Conservation (phyloP, 2,797 vertebrate genomes). For the Babyrousa celebensis region DNA sequence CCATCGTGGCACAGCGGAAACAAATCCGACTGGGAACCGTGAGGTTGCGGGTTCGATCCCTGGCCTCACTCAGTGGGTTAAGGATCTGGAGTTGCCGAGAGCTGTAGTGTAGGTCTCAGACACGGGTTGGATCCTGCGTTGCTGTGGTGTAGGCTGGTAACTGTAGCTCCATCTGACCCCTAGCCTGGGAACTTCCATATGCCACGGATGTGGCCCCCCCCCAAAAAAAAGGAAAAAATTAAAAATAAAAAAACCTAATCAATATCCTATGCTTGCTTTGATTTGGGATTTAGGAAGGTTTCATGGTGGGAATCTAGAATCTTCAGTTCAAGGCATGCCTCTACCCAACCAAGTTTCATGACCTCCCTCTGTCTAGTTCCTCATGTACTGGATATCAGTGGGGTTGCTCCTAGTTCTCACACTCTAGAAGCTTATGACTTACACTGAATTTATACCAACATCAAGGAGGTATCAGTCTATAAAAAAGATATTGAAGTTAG, state of each 20-base stretch:
- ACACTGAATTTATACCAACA: not conserved
- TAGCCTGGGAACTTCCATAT: too few species aligned
- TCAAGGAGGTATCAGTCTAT: not conserved
- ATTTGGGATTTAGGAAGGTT: not conserved
- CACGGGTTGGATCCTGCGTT: too few species aligned
- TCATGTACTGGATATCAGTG: accelerated
- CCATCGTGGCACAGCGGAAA: too few species aligned
- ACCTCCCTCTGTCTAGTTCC: not conserved
- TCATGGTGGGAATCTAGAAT: not conserved
- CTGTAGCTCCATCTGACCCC: too few species aligned
- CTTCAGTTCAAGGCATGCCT: not conserved
- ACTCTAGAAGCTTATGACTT: not conserved
- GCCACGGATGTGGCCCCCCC: too few species aligned
- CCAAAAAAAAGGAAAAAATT: too few species aligned
- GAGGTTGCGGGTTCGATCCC: too few species aligned
- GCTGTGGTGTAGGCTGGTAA: too few species aligned
- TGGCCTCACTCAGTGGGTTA: too few species aligned
- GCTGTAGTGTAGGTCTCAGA: too few species aligned
- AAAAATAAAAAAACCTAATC: not conserved
- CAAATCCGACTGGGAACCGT: too few species aligned
- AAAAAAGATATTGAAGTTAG: conserved; percentile 40
- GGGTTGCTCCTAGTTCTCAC: not conserved
- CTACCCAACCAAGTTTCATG: not conserved
- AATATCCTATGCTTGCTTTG: not conserved
- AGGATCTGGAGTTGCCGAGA: too few species aligned